phyloP scores from a whole-genome alignment of 2,113 vertebrate species.

The Ceratotherium simum region DNA sequence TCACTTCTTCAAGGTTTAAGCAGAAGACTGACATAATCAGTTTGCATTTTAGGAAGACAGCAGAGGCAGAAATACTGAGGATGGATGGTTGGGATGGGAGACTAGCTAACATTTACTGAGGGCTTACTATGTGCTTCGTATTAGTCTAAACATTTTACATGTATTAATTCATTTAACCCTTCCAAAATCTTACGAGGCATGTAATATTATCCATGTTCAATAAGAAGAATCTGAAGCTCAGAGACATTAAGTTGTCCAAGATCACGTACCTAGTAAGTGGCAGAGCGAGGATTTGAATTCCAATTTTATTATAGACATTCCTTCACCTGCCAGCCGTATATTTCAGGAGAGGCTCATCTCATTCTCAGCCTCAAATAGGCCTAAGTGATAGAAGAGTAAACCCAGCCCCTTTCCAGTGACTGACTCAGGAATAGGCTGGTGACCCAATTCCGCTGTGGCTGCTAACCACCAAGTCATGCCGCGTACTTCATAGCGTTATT shows the following conservation, averaged over 20 bases:
- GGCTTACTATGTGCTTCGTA: background rate
- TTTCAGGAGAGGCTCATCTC: background rate
- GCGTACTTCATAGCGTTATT: background rate
- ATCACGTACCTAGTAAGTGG: background rate
- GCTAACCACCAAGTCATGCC: background rate
- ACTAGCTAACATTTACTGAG: background rate
- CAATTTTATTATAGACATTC: background rate
- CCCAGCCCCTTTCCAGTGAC: background rate
- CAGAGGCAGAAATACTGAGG: background rate
- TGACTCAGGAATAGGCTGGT: background rate
- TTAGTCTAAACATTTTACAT: background rate
- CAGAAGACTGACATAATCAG: background rate
- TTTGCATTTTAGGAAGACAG: background rate
- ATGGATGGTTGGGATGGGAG: background rate
- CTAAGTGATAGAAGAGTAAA: background rate
- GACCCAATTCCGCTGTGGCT: background rate
- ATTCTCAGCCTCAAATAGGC: background rate
- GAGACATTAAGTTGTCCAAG: background rate
- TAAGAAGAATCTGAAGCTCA: background rate
- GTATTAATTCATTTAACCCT: background rate
- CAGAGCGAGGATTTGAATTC: background rate
- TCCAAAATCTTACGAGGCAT: background rate
- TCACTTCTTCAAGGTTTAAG: background rate
- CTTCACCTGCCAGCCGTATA: background rate
- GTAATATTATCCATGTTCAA: background rate